Evolutionary conservation across 2,113 vertebrate genomes (phyloP), one percentile per base, ranked within the genome.

Genomic region (Oryzias curvinotus): DNA sequence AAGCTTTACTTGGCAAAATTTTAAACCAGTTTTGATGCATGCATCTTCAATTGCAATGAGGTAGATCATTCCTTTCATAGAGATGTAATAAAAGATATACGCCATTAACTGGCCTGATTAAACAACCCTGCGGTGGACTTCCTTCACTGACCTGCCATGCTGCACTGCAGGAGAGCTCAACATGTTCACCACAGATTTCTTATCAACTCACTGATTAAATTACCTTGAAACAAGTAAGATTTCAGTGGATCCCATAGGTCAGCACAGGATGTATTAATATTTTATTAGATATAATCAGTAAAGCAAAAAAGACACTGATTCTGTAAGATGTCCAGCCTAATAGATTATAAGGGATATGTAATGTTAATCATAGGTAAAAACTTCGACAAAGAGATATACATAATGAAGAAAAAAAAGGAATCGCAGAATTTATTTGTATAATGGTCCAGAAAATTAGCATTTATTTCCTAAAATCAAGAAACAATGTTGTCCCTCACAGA

Each of bases 61-160:
- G 44, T 12, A 17, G 58, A 43, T 62, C 50, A 63, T 71, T 44
- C 58, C 30, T 43, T n/a, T 54, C 52, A 60, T 53, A 72, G 68
- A 65, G 78, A 52, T 48, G 73, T 57, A 78, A 81, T 86, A 84
- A 79, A 85, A 78, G 57, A 41, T 53, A 72, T 17, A 65, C 66
- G 36, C 54, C 80, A 86, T 87, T 78, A 86, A 80, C 50, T 41
- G 77, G 25, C 60, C 62, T 78, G 77, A 90, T 88, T 82, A 82
- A 77, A 80, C 49, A 41, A 55, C 70, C 44, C n/a, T 60, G 81
- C 68, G 51, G 53, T 52, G 10, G 45, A 65, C 63, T 60, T 69
- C 71, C 67, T 67, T 55, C 51, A 1, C 41, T 44, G 62, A 55
- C 26, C 36, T 4, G 19, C 48, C 54, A 44, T 19, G 14, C 69